Evolutionary conservation across 2,888 invertebrate genomes (phyloP).

Genomic region (Apoderus coryli): DNA sequence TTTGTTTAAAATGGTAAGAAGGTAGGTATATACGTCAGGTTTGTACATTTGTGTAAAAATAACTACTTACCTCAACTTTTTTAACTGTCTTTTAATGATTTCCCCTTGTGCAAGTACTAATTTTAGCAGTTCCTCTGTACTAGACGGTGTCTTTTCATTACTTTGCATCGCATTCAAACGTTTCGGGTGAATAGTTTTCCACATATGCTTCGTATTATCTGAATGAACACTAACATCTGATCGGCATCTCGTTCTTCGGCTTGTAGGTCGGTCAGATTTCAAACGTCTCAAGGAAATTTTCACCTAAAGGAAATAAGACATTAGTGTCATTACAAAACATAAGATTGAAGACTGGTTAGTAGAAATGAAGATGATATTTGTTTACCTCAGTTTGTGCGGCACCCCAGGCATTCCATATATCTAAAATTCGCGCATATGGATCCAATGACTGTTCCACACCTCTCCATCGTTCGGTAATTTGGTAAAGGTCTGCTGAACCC

Average conservation of each 20-base stretch:
- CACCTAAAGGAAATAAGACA: conserved; percentile 24
- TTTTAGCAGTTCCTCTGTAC: conserved; percentile 37
- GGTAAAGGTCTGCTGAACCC: conserved; percentile 37
- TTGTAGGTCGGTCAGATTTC: conserved; percentile 27
- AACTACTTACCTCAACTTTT: conserved; percentile 28
- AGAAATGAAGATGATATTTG: conserved; percentile 3
- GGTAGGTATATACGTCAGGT: no score
- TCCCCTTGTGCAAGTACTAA: conserved; percentile 45
- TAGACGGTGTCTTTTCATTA: conserved; percentile 31
- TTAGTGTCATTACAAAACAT: no score
- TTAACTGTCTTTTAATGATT: conserved; percentile 37
- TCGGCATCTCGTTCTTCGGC: conserved; percentile 27
- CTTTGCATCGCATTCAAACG: conserved; percentile 30
- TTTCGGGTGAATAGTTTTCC: conserved; percentile 34
- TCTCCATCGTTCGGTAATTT: conserved; percentile 64
- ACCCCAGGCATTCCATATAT: conserved; percentile 72
- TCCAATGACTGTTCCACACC: conserved; percentile 61
- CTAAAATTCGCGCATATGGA: conserved; percentile 56
- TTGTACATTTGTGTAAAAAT: not conserved
- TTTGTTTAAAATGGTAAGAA: no score
- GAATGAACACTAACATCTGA: conserved; percentile 30
- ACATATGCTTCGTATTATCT: conserved; percentile 27
- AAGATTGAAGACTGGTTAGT: not conserved
- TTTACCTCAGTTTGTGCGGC: conserved; percentile 48
- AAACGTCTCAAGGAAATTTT: conserved; percentile 33